Percentiles rank a stretch among this genome's conserved stretches.
phyloP scores from a whole-genome alignment of 2,113 vertebrate genomes.

The Chaetodon auriga region DNA sequence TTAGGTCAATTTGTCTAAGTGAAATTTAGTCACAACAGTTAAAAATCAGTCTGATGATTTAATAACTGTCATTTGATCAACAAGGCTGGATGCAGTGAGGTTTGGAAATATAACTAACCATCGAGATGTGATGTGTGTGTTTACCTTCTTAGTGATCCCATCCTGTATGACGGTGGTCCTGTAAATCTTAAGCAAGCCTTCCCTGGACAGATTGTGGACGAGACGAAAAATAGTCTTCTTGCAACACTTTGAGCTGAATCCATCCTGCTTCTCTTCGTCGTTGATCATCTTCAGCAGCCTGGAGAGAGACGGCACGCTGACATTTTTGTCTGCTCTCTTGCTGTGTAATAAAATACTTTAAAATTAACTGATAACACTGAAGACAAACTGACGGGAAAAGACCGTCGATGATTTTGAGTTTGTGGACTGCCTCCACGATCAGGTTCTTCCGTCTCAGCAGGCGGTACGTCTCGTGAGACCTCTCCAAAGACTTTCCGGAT shows the following conservation, averaged over 20 bases:
- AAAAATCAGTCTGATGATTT: too few species aligned
- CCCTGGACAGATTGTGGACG: slow-evolving; percentile 87
- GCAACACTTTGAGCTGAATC: slow-evolving; percentile 91
- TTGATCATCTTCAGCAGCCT: slow-evolving; percentile 96
- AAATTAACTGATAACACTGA: not conserved
- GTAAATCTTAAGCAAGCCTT: slow-evolving; percentile 90
- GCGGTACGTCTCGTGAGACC: slow-evolving; percentile 88
- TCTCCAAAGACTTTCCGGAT: slow-evolving; percentile 43
- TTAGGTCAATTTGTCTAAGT: too few species aligned
- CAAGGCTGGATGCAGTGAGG: not conserved
- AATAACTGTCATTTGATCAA: too few species aligned
- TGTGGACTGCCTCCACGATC: slow-evolving; percentile 92
- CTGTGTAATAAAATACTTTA: not conserved
- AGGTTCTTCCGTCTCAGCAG: slow-evolving; percentile 93
- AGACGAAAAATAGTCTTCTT: slow-evolving; percentile 95
- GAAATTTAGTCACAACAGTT: too few species aligned
- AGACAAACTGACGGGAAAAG: slow-evolving; percentile 89
- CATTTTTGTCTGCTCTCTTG: too few species aligned
- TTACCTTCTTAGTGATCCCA: slow-evolving; percentile 93
- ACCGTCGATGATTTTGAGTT: slow-evolving; percentile 91
- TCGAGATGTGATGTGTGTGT: not conserved
- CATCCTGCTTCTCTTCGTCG: slow-evolving; percentile 92
- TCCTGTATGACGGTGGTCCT: slow-evolving; percentile 94
- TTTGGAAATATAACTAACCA: not conserved
- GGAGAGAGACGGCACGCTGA: not conserved